Percentiles rank a stretch among this genome's conserved stretches.
These are phyloP conservation scores for Busseola fusca DNA, from an alignment of 2,888 invertebrate genomes.

Conservation along the genomic window DNA sequence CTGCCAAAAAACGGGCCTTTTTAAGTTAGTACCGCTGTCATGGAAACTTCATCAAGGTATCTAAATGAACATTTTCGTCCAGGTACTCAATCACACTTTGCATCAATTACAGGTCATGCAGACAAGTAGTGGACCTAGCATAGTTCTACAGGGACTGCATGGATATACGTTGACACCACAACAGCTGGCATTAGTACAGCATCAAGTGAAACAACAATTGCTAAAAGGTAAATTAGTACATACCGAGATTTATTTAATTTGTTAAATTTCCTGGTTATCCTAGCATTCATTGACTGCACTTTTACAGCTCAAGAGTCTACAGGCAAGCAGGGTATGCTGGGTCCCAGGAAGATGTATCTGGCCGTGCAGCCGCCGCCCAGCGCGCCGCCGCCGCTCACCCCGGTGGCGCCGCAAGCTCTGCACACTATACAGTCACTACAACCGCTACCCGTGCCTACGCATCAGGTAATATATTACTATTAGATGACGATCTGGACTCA, in stretches of 20 bases:
- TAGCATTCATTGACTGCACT: constrained; percentile 64
- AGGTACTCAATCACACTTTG: constrained; percentile 12
- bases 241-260: constrained; percentile 29
- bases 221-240: constrained; percentile 91
- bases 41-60: not conserved
- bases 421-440: constrained; percentile 68
- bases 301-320: constrained; percentile 94
- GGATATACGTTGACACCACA: constrained; percentile 95
- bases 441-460: constrained; percentile 83
- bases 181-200: constrained; percentile 94
- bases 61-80: not conserved
- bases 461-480: constrained; percentile 88
- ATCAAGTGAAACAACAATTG: constrained; percentile 96
- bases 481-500: constrained; percentile 63
- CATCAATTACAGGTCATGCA: constrained; percentile 91
- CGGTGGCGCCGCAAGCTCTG: constrained; percentile 69
- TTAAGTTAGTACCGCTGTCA: not conserved
- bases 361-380: constrained; percentile 93
- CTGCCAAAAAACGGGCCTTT: not conserved
- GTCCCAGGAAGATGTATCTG: constrained; percentile 95
- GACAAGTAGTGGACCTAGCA: constrained; percentile 95
- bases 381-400: constrained; percentile 74
- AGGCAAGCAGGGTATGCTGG: constrained; percentile 95
- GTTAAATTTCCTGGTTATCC: constrained; percentile 33
- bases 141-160: constrained; percentile 95